These are phyloP conservation scores for Odontomachus brunneus DNA, from an alignment of 1,140 invertebrate genomes.

Conservation along the genomic window DNA sequence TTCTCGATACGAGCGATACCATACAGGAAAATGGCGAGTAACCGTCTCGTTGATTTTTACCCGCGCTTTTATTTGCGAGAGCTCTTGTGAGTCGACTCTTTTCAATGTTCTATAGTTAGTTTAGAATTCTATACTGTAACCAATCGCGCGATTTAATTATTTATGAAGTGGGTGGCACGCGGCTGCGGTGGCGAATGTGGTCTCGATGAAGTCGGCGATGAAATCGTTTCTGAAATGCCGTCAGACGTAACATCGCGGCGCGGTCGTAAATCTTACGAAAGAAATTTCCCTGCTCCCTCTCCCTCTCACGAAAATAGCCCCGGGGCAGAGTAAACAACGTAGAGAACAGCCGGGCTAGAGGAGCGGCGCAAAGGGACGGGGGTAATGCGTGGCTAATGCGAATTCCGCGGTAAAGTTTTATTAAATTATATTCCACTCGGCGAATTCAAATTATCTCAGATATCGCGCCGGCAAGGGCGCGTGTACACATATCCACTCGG, in stretches of 20 bases:
- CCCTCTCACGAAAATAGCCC: conserved; percentile 22
- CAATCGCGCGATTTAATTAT: conserved; percentile 1
- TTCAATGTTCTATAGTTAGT: too few species aligned
- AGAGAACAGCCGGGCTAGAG: neutral
- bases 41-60: too few species aligned
- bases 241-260: conserved; percentile 21
- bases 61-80: too few species aligned
- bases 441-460: conserved; percentile 62
- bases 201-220: too few species aligned
- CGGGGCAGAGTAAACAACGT: conserved; percentile 31
- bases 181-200: too few species aligned
- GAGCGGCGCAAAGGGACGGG: neutral
- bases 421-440: conserved; percentile 63
- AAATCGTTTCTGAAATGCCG: conserved; percentile 30
- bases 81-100: too few species aligned
- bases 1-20: too few species aligned
- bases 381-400: conserved; percentile 56
- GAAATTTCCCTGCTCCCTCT: conserved; percentile 28
- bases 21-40: too few species aligned
- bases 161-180: neutral
- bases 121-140: too few species aligned
- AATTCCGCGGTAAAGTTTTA: conserved; percentile 63
- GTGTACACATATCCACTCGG: conserved; percentile 23
- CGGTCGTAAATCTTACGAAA: conserved; percentile 46
- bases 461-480: conserved; percentile 29